Conservation (phyloP, 2,113 vertebrate genomes). For the Astur gentilis region DNA sequence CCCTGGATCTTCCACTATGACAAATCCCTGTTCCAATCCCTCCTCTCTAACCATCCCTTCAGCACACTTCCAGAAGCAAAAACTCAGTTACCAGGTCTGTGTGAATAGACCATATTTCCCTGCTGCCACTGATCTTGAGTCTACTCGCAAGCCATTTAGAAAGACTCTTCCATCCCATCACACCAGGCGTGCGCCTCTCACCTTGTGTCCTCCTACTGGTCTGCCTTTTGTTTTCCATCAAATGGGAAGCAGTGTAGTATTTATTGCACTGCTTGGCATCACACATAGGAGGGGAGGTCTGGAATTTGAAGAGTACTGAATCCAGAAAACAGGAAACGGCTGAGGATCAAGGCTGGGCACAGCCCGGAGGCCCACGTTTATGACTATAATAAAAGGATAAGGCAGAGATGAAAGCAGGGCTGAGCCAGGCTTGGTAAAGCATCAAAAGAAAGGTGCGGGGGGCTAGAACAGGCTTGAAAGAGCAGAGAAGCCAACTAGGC, state of each 20-base stretch:
- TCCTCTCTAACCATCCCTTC: neutral
- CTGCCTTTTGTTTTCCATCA: neutral
- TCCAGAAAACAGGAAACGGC: slow-evolving; percentile 48
- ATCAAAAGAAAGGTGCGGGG: slow-evolving; percentile 44
- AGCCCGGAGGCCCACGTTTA: neutral
- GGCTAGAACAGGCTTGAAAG: slow-evolving; percentile 50
- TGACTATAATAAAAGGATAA: slow-evolving; percentile 49
- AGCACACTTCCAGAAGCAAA: neutral
- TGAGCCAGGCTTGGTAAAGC: slow-evolving; percentile 39
- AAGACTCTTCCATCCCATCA: neutral
- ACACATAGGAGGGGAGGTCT: neutral
- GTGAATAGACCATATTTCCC: neutral
- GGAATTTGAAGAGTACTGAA: slow-evolving; percentile 18
- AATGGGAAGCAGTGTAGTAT: neutral
- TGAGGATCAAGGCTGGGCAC: slow-evolving; percentile 56
- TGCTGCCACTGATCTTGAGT: neutral
- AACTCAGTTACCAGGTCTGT: neutral
- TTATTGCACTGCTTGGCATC: slow-evolving; percentile 12
- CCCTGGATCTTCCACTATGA: neutral
- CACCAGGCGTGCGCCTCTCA: neutral
- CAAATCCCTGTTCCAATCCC: neutral
- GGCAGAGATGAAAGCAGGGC: slow-evolving; percentile 16
- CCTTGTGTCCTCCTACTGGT: neutral
- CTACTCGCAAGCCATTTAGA: neutral
- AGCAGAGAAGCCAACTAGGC: slow-evolving; percentile 23